Evolutionary conservation across 35 echinoderm and acorn worm genomes (phyloP).

Genomic region (Lytechinus pictus): DNA sequence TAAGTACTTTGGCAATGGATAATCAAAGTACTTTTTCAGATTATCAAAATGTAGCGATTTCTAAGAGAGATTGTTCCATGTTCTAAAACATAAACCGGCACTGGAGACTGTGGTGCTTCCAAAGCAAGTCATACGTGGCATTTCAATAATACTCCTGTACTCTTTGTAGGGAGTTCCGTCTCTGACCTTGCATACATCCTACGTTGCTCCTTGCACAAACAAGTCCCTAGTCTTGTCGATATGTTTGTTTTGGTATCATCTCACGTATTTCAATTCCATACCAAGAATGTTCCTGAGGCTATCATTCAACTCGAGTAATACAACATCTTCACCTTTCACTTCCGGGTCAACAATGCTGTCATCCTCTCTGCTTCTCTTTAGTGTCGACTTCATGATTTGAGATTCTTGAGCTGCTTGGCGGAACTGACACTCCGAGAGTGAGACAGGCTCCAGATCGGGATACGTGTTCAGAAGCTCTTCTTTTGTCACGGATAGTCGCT

Average conservation of each 20-base stretch:
- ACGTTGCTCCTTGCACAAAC: neutral
- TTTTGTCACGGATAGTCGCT: constrained; percentile 54
- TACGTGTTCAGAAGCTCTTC: constrained; percentile 53
- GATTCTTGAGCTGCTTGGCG: neutral
- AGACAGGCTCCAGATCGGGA: constrained; percentile 40
- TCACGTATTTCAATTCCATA: constrained; percentile 34
- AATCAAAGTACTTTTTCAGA: neutral
- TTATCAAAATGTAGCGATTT: neutral
- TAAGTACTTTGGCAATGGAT: neutral
- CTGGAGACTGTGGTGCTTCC: neutral
- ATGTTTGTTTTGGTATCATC: neutral
- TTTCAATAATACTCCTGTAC: neutral
- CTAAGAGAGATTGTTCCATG: neutral
- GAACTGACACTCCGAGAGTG: constrained; percentile 11
- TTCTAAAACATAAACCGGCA: neutral
- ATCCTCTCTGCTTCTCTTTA: neutral
- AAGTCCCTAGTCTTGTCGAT: too few species aligned
- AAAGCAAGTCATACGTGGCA: neutral
- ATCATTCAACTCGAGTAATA: constrained; percentile 55
- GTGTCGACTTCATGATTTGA: neutral
- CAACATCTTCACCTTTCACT: constrained; percentile 40
- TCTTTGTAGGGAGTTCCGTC: neutral
- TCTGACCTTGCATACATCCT: neutral
- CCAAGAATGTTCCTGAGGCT: constrained; percentile 50
- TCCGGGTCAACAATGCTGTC: neutral